A percentile compares a stretch with the other conserved stretches of the same genome.
These are phyloP conservation scores for Ectropis crepuscularia DNA, from an alignment of 2,888 invertebrate genomes.

Conservation along the genomic window DNA sequence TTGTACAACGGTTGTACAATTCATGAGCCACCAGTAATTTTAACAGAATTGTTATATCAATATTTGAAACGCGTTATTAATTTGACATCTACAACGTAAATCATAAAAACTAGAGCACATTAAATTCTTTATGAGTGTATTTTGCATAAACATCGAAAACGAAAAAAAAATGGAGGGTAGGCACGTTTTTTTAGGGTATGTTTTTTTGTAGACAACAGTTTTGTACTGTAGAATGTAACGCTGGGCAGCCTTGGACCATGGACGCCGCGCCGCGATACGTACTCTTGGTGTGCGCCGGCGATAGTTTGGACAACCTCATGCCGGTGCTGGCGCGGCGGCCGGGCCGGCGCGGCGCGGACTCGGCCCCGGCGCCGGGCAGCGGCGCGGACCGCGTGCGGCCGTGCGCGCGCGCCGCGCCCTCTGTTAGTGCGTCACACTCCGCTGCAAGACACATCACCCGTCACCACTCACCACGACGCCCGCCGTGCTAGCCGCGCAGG, in stretches of 20 bases:
- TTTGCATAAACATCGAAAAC: too few species aligned
- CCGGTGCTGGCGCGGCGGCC: conserved; percentile 77
- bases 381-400: conserved; percentile 86
- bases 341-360: conserved; percentile 70
- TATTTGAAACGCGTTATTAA: too few species aligned
- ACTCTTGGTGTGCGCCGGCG: conserved; percentile 80
- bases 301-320: conserved; percentile 73
- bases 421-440: conserved; percentile 79
- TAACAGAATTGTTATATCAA: too few species aligned
- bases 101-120: too few species aligned
- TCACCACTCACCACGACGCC: conserved; percentile 1
- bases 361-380: conserved; percentile 81
- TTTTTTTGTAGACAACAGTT: background rate
- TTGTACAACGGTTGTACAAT: too few species aligned
- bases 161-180: too few species aligned
- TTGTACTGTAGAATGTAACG: conserved; percentile 15
- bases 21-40: too few species aligned
- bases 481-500: background rate
- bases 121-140: too few species aligned
- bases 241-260: conserved; percentile 26
- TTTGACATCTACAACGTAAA: too few species aligned
- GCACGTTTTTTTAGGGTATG: too few species aligned
- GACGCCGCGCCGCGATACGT: conserved; percentile 58
- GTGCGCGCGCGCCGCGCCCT: conserved; percentile 64
- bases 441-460: conserved; percentile 57